phyloP scores from a whole-genome alignment of 2,888 invertebrate genomes.

The Monopis laevigella region DNA sequence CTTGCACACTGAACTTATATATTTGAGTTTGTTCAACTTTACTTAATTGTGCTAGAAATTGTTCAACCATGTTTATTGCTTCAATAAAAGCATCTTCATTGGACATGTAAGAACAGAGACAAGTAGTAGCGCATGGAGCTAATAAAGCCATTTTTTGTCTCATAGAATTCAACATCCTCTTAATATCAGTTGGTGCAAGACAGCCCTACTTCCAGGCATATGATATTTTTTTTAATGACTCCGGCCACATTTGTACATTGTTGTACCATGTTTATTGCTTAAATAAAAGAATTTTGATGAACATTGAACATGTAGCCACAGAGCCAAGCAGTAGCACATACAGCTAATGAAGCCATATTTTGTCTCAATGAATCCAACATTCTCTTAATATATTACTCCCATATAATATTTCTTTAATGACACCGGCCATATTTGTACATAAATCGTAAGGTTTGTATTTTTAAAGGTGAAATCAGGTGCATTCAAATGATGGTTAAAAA shows the following conservation, averaged over 20 bases:
- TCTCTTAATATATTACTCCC: slow-evolving; percentile 93
- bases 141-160: too few relatives aligned
- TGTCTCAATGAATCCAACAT: slow-evolving; percentile 89
- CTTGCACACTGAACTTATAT: slow-evolving; percentile 81
- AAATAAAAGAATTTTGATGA: slow-evolving; percentile 82
- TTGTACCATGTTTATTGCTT: too few relatives aligned
- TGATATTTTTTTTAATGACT: too few relatives aligned
- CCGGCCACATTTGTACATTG: too few relatives aligned
- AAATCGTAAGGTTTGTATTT: slow-evolving; percentile 87
- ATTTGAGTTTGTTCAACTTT: slow-evolving; percentile 74
- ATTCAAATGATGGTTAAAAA: slow-evolving; percentile 82
- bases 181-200: too few relatives aligned
- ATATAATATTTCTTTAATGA: slow-evolving; percentile 87
- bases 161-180: too few relatives aligned
- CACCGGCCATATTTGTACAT: slow-evolving; percentile 87
- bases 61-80: slow-evolving; percentile 93
- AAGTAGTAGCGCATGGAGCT: too few relatives aligned
- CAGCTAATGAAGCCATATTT: slow-evolving; percentile 87
- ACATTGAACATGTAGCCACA: slow-evolving; percentile 92
- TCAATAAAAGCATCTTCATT: slow-evolving; percentile 85
- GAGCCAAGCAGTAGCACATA: slow-evolving; percentile 92
- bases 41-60: slow-evolving; percentile 74
- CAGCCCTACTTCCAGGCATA: too few relatives aligned
- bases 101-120: too few relatives aligned
- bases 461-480: slow-evolving; percentile 83